A percentile compares a stretch with the other conserved stretches of the same genome.
These are phyloP conservation scores for Spea bombifrons DNA, from an alignment of 2,113 vertebrate species.

Conservation along the genomic window DNA sequence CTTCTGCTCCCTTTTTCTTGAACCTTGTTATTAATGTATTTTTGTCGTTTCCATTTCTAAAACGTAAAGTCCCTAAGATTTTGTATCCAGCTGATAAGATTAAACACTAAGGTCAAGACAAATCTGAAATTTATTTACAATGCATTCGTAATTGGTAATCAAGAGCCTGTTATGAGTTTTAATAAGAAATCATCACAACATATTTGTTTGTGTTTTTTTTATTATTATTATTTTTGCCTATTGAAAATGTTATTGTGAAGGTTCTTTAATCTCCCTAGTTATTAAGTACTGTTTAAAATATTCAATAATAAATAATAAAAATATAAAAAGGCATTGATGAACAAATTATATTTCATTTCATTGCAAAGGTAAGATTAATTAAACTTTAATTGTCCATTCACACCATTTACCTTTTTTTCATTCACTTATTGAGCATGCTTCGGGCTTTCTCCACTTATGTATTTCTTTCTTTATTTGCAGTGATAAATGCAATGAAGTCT, in stretches of 20 bases:
- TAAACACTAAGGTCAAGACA: conserved; percentile 5
- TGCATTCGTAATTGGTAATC: not conserved
- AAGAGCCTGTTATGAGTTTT: not conserved
- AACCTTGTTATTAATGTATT: conserved; percentile 29
- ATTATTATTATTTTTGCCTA: not conserved
- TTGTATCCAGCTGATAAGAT: conserved; percentile 6
- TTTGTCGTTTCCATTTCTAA: conserved; percentile 24
- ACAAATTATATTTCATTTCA: no score
- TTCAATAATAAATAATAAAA: no score
- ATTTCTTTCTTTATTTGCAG: conserved; percentile 59
- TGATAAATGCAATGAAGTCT: conserved; percentile 80
- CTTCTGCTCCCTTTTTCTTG: conserved; percentile 12
- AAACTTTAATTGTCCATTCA: no score
- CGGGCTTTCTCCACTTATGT: no score
- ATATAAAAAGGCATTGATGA: no score
- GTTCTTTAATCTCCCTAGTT: not conserved
- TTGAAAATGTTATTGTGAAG: not conserved
- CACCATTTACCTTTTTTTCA: no score
- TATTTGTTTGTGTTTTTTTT: not conserved
- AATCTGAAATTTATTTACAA: not conserved
- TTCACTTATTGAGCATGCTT: no score
- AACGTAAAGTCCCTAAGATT: not conserved
- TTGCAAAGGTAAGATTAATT: no score
- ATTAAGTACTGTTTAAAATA: no score
- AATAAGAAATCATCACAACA: not conserved